Evolutionary conservation across 2,797 vertebrate genomes (phyloP).

Genomic region (Danio choprae): DNA sequence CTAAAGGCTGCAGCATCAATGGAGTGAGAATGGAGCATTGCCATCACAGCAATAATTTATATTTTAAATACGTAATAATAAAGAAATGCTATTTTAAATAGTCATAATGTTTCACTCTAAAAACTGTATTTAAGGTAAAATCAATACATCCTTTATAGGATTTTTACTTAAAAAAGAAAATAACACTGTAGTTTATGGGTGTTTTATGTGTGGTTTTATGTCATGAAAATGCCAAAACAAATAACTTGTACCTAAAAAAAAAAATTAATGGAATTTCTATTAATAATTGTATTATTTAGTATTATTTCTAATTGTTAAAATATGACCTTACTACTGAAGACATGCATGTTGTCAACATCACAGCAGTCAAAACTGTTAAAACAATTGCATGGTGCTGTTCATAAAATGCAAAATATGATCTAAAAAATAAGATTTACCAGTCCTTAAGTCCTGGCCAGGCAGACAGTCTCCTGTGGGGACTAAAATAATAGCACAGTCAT

Average conservation of each 20-base stretch:
- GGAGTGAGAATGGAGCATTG: not conserved
- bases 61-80: not conserved
- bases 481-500: slow-evolving; percentile 60
- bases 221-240: too few relatives aligned
- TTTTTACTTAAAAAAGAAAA: too few relatives aligned
- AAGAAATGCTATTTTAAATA: not conserved
- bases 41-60: not conserved
- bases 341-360: not conserved
- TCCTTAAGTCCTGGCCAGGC: slow-evolving; percentile 7
- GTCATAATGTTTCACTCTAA: too few relatives aligned
- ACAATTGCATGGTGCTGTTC: not conserved
- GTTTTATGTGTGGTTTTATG: not conserved
- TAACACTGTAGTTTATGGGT: too few relatives aligned
- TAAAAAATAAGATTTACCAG: not conserved
- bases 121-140: too few relatives aligned
- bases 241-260: too few relatives aligned
- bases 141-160: too few relatives aligned
- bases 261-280: too few relatives aligned
- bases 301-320: too few relatives aligned
- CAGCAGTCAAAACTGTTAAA: not conserved
- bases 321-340: not conserved
- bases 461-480: slow-evolving; percentile 32
- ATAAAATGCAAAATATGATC: not conserved
- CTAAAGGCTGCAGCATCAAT: too few relatives aligned
- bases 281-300: too few relatives aligned